These are phyloP conservation scores for Tychaedon coryphoeus DNA, from an alignment of 2,113 vertebrate species.

Conservation along the genomic window DNA sequence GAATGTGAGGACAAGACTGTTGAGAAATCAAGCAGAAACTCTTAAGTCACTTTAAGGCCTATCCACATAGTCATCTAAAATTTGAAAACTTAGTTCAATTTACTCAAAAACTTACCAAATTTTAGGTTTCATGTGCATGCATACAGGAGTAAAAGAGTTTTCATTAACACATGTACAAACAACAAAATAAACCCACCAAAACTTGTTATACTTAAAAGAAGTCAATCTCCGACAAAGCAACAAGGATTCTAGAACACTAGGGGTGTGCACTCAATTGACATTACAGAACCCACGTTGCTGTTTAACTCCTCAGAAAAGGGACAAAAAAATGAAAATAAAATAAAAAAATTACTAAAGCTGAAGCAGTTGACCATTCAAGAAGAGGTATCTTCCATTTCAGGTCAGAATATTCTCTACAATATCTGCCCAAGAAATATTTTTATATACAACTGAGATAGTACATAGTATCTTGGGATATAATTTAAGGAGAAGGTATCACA, in stretches of 20 bases:
- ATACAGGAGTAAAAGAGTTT: not conserved
- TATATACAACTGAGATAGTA: not conserved
- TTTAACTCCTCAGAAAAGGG: not conserved
- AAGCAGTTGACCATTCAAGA: not conserved
- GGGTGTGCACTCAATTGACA: not conserved
- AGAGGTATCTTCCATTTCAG: not conserved
- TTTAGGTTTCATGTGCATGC: not conserved
- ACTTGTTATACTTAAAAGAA: not conserved
- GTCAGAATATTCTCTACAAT: not conserved
- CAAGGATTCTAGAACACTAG: not conserved
- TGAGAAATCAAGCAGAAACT: not conserved
- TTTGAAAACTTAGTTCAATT: not conserved
- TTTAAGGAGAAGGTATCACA: not conserved
- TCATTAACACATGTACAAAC: not conserved
- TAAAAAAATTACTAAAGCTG: not conserved
- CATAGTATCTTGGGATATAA: not conserved
- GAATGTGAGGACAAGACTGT: not conserved
- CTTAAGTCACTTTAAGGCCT: not conserved
- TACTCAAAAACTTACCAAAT: not conserved
- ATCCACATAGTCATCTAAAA: not conserved
- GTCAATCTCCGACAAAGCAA: not conserved
- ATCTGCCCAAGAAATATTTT: not conserved
- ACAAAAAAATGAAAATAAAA: fast-evolving
- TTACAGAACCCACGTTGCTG: not conserved
- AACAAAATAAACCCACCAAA: fast-evolving